A percentile compares a stretch with the other conserved stretches of the same genome.
Conservation (phyloP, 1,140 invertebrate species). For the Caenorhabditis latens region DNA sequence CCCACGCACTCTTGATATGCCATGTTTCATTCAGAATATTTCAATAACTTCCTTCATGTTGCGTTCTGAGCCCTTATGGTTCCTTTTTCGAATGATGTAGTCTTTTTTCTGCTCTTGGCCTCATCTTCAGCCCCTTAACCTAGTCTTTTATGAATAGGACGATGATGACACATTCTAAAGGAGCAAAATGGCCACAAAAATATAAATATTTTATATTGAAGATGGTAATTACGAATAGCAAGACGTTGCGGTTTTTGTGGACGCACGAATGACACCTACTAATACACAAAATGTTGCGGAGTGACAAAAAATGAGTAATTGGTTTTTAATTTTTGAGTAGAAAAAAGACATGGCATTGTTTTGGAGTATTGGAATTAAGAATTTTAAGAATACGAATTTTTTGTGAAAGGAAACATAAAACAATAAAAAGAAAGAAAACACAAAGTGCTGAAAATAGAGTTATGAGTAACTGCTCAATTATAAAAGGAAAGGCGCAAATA, state of each 20-base stretch:
- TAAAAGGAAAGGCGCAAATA: too few species aligned
- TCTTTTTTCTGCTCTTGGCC: background rate
- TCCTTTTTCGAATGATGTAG: background rate
- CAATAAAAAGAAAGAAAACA: background rate
- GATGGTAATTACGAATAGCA: conserved; percentile 16
- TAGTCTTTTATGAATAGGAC: conserved; percentile 21
- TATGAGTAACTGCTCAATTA: too few species aligned
- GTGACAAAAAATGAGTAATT: too few species aligned
- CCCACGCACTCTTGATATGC: too few species aligned
- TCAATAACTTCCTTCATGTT: too few species aligned
- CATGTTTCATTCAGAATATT: too few species aligned
- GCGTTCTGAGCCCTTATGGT: background rate
- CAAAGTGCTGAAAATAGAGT: background rate
- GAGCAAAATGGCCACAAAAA: conserved; percentile 17
- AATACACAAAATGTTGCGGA: too few species aligned
- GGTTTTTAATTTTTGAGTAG: background rate
- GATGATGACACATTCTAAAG: conserved; percentile 12
- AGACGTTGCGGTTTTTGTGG: background rate
- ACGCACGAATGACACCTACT: too few species aligned
- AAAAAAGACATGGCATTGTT: background rate
- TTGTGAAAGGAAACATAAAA: background rate
- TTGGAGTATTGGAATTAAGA: too few species aligned
- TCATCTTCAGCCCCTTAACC: background rate
- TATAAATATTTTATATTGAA: conserved; percentile 44
- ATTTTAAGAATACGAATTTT: background rate